Evolutionary conservation across 2,797 vertebrate species (phyloP), one percentile per base, ranked within the genome.

Genomic region (Crenichthys baileyi): DNA sequence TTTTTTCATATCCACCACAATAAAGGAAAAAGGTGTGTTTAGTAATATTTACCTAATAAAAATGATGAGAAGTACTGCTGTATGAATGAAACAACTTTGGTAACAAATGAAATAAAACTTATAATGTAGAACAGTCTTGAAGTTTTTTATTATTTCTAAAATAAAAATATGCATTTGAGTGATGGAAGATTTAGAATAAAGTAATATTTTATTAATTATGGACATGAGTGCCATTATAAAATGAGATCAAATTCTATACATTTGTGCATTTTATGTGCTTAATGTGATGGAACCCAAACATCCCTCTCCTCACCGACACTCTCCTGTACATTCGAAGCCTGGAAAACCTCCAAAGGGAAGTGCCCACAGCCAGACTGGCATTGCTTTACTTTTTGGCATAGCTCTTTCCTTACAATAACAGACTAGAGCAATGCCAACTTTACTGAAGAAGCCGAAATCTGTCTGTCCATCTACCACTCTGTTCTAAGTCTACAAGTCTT

Each of bases 61-160:
- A 79, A 65, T 61, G 79, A 70, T 86, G 77, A 71, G 44, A n/a
- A n/a, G n/a, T n/a, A n/a, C n/a, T n/a, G n/a, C n/a, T n/a, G n/a
- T n/a, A n/a, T 79, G 55, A 81, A 91, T 84, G 26, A 79, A 88
- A 79, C 79, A 53, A 76, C 65, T 79, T 78, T 68, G 44, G 29
- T 81, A 6, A 78, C 44, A 87, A 83, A 87, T 88, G 78, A 72
- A 88, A 85, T 79, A 56, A 3, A 16, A 13, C 79, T 72, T 79
- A 67, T 78, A 79, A 84, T 76, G 74, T 31, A 77, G 31, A 76
- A 50, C 55, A 73, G 71, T 9, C 9, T 56, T 76, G 26, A 78
- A 20, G 58, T 24, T 36, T 41, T 81, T 85, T 48, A 4, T 68
- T 0, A 8, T 29, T 58, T 65, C 16, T 68, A 6, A 78, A 77